phyloP scores from a whole-genome alignment of 2,888 invertebrate genomes.

The Anticlea derivata region DNA sequence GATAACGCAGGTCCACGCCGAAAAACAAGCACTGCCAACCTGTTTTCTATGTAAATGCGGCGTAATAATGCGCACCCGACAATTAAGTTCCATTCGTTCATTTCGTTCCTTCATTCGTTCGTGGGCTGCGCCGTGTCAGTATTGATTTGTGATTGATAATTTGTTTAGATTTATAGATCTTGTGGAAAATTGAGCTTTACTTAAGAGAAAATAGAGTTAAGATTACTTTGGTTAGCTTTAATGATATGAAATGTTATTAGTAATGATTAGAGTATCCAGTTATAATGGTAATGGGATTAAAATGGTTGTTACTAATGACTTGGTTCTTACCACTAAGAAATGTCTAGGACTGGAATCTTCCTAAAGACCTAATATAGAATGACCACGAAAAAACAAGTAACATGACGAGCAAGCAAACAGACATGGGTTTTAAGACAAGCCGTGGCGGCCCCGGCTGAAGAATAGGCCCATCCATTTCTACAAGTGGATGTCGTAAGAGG shows the following conservation, averaged over 20 bases:
- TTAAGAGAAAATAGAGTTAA: not conserved
- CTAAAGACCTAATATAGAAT: no score
- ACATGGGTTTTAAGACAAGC: no score
- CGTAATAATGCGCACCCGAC: constrained; percentile 46
- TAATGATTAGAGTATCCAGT: constrained; percentile 12
- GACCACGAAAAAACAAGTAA: no score
- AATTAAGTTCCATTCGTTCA: constrained; percentile 68
- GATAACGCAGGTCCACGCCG: not conserved
- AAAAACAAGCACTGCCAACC: not conserved
- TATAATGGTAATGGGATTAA: constrained; percentile 9
- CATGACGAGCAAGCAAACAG: no score
- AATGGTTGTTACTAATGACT: not conserved
- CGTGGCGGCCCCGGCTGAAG: no score
- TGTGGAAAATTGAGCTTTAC: not conserved
- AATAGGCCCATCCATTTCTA: no score
- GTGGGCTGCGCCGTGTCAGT: constrained; percentile 68
- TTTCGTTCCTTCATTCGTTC: constrained; percentile 33
- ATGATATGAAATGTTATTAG: constrained; percentile 25
- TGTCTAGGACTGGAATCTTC: not conserved
- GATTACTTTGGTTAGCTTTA: not conserved
- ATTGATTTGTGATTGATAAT: constrained; percentile 80
- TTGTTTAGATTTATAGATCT: constrained; percentile 42
- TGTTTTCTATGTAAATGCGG: constrained; percentile 7
- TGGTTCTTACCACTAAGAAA: not conserved
- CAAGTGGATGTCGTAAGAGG: no score